Conservation (phyloP, 2,113 vertebrate genomes). For the Psettodes erumei region DNA sequence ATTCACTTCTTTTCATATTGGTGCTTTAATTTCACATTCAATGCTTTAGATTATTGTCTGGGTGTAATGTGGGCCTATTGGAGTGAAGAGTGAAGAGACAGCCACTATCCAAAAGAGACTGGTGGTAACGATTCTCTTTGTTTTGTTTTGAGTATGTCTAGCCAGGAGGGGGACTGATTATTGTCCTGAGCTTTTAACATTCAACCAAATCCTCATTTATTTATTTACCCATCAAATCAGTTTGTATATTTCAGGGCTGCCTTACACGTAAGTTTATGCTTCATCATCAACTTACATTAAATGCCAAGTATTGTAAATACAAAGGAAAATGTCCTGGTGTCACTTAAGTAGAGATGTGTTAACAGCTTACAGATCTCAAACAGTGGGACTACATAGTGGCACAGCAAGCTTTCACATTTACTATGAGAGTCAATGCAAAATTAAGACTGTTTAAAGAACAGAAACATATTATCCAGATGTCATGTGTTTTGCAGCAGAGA, state of each 20-base stretch:
- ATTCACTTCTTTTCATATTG: not conserved
- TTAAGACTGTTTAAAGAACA: not conserved
- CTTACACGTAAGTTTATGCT: constrained; percentile 9
- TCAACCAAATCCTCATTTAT: constrained; percentile 28
- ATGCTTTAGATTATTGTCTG: not conserved
- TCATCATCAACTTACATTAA: constrained; percentile 11
- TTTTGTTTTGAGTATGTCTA: constrained; percentile 30
- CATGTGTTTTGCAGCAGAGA: constrained; percentile 74
- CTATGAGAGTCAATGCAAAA: not conserved
- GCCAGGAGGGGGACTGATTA: constrained; percentile 3
- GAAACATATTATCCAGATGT: constrained; percentile 5
- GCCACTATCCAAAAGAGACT: constrained; percentile 5
- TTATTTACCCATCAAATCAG: constrained; percentile 33
- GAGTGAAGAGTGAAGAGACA: not conserved
- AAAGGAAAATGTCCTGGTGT: constrained; percentile 10
- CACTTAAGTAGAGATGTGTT: not conserved
- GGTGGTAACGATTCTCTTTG: not conserved
- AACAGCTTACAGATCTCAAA: constrained; percentile 3
- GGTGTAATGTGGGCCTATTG: not conserved
- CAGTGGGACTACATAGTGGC: not conserved
- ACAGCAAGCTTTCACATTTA: not conserved
- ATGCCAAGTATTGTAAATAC: constrained; percentile 25
- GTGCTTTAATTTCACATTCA: not conserved
- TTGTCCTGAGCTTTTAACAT: constrained; percentile 14
- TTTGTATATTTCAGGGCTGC: constrained; percentile 15